Percentiles rank a stretch among this genome's conserved stretches.
These are phyloP conservation scores for Eriosoma lanigerum DNA, from an alignment of 1,140 invertebrate species.

Conservation along the genomic window DNA sequence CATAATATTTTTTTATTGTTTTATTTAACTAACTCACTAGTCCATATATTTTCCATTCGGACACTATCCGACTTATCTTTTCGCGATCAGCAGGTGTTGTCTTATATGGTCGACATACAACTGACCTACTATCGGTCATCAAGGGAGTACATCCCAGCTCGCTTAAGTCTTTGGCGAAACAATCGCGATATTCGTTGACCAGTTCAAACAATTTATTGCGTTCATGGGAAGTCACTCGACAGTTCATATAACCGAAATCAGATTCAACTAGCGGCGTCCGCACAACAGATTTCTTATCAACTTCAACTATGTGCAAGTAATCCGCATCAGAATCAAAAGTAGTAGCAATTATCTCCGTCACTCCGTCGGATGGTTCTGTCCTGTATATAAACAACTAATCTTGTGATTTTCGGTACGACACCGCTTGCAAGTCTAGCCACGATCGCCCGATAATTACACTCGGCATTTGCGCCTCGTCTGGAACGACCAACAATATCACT, in stretches of 20 bases:
- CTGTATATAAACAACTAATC: background rate
- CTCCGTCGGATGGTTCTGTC: no score
- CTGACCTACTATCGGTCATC: background rate
- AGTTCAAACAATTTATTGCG: background rate
- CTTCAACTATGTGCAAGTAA: background rate
- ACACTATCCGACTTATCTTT: background rate
- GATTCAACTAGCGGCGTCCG: background rate
- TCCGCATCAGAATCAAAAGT: background rate
- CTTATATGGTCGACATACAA: background rate
- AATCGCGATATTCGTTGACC: background rate
- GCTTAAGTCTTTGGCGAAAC: background rate
- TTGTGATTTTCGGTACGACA: background rate
- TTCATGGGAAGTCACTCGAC: background rate
- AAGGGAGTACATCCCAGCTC: conserved; percentile 2
- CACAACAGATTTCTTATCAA: no score
- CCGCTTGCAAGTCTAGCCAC: background rate
- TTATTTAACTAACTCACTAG: conserved; percentile 53
- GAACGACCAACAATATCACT: background rate
- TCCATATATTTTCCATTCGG: conserved; percentile 45
- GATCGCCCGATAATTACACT: background rate
- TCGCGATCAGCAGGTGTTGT: background rate
- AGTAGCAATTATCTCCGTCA: background rate
- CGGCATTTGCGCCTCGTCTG: background rate
- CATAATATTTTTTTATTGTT: no score
- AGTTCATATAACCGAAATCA: background rate